These are phyloP conservation scores for Aphelocoma californica DNA, from an alignment of 2,797 vertebrate species.

Conservation along the genomic window DNA sequence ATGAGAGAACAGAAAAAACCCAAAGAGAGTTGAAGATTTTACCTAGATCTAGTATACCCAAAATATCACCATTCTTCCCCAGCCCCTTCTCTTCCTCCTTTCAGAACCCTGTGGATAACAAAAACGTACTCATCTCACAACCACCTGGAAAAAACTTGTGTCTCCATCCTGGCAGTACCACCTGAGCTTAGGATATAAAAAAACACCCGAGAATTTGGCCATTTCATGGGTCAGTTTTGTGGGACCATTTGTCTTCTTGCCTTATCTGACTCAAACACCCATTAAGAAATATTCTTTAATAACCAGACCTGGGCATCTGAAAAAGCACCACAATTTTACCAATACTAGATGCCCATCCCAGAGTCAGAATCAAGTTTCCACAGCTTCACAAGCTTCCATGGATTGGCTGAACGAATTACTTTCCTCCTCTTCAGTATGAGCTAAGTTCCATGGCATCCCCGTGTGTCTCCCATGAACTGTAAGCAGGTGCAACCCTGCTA, in stretches of 20 bases:
- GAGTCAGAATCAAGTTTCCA: not conserved
- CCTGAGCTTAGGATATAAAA: not conserved
- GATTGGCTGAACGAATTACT: not conserved
- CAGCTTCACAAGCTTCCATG: not conserved
- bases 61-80: not conserved
- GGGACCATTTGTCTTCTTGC: not conserved
- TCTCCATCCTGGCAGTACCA: not conserved
- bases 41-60: not conserved
- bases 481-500: no score
- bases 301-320: not conserved
- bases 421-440: not conserved
- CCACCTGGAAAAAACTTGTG: not conserved
- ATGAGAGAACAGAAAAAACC: not conserved
- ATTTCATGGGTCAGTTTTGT: not conserved
- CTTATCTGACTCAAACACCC: not conserved
- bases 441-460: not conserved
- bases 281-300: not conserved
- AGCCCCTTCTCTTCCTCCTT: not conserved
- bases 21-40: not conserved
- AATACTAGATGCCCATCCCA: not conserved
- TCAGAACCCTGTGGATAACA: not conserved
- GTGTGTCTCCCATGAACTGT: not conserved
- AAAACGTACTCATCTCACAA: not conserved
- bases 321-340: not conserved
- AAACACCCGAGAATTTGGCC: not conserved